Base-by-base conservation (phyloP, 2,113 vertebrate genomes). In the Bubo scandiacus region DNA sequence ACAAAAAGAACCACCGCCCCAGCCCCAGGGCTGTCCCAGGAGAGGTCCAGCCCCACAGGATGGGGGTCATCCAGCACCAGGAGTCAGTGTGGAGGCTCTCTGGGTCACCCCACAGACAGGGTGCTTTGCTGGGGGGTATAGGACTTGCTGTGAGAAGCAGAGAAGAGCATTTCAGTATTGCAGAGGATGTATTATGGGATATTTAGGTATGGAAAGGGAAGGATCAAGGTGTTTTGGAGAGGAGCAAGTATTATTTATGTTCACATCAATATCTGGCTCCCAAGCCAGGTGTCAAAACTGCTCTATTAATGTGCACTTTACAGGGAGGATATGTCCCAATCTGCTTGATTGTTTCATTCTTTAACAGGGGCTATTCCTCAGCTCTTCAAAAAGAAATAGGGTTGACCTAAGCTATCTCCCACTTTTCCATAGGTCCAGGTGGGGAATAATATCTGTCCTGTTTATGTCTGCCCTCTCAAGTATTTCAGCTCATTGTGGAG, bases 181-280 rank as follows among this genome's bases (percentile, higher is more conserved):
- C 21, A 45, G n/a, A 45, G 5, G 30, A 20, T 0, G 0, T 51
- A 14, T 51, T 65, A 40, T 34, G 6, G 27, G 21, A 26, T 61
- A 49, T 58, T 83, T 89, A 30, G 2, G 3, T 25, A 12, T 23
- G 14, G 18, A 72, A 83, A 38, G 5, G 11, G 26, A 91, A 80
- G 40, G 26, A 43, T 62, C 26, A 40, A 62, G 34, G 15, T 20
- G 6, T 32, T 83, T 32, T n/a, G 20, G 19, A 2, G 3, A 65
- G 25, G 5, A 81, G 12, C n/a, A 80, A n/a, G 5, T 20, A 7
- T 51, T 63, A 62, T 22, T 85, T 70, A n/a, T 43, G 4, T 82
- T 58, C 36, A 62, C 13, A 66, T 5, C 1, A 1, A 61, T 29
- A 73, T 7, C 52, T 75, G 38, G 3, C 9, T 79, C 26, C 47